These are phyloP conservation scores for Malurus cyaneus DNA, from an alignment of 2,113 vertebrate species.

Conservation along the genomic window DNA sequence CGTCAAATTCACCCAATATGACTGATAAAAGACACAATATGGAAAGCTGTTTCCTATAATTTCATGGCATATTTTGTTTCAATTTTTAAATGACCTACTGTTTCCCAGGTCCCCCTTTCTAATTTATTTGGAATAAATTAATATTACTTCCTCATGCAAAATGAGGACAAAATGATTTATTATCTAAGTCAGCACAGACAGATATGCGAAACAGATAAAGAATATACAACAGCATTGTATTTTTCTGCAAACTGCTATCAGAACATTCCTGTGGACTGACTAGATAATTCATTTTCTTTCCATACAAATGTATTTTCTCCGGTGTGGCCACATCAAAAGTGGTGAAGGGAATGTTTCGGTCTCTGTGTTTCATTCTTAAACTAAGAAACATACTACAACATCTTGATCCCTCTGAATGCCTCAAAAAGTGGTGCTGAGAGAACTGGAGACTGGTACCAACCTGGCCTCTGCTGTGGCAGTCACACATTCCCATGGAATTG, in stretches of 20 bases:
- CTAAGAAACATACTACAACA: neutral
- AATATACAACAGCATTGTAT: neutral
- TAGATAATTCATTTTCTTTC: neutral
- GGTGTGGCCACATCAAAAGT: neutral
- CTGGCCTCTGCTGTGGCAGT: neutral
- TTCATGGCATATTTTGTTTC: neutral
- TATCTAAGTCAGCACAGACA: neutral
- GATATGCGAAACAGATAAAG: neutral
- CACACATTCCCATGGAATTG: neutral
- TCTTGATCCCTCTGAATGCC: neutral
- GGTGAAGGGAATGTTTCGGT: neutral
- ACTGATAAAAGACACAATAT: neutral
- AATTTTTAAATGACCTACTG: neutral
- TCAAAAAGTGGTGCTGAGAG: neutral
- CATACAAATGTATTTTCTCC: neutral
- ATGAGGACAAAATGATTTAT: neutral
- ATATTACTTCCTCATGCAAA: neutral
- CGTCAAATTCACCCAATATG: neutral
- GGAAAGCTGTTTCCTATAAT: neutral
- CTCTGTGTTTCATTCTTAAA: neutral
- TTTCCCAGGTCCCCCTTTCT: neutral
- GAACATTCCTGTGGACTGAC: neutral
- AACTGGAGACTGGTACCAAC: neutral
- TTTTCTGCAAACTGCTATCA: neutral
- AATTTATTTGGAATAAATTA: neutral